phyloP scores from a whole-genome alignment of 2,797 vertebrate species.

The Cryptoblepharus egeriae region DNA sequence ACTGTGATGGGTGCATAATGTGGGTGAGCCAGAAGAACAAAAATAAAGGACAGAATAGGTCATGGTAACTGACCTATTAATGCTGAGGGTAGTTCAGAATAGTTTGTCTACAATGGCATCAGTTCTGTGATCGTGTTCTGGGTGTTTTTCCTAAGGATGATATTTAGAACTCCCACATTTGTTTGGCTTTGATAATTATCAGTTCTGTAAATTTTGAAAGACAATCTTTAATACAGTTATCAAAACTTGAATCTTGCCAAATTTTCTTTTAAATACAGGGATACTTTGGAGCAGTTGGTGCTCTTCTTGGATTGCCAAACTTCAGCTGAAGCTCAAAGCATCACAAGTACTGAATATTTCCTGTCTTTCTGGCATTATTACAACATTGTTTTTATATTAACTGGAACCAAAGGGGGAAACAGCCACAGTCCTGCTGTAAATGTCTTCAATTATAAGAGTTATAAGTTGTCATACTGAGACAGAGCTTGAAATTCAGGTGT shows the following conservation, averaged over 20 bases:
- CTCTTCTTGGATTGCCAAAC: conserved; percentile 84
- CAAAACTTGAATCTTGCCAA: conserved; percentile 51
- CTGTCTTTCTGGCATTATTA: conserved; percentile 49
- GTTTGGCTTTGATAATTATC: background rate
- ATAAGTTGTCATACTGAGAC: conserved; percentile 59
- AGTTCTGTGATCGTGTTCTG: background rate
- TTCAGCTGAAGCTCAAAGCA: conserved; percentile 76
- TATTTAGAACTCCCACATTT: background rate
- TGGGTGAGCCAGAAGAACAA: no score
- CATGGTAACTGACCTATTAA: background rate
- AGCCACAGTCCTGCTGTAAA: conserved; percentile 52
- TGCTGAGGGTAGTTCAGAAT: background rate
- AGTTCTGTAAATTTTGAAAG: conserved; percentile 1
- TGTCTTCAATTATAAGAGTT: conserved; percentile 59
- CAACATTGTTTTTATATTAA: conserved; percentile 52
- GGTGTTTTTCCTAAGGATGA: background rate
- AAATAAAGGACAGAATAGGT: background rate
- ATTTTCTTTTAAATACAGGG: conserved; percentile 71
- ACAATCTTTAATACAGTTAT: background rate
- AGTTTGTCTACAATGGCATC: background rate
- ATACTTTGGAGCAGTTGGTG: conserved; percentile 86
- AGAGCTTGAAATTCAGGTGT: conserved; percentile 46
- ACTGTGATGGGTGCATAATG: background rate
- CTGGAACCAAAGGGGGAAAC: conserved; percentile 69
- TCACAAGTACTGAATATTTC: conserved; percentile 58